A percentile compares a stretch with the other conserved stretches of the same genome.
phyloP scores from a whole-genome alignment of 2,113 vertebrate genomes.

The Cervus canadensis region DNA sequence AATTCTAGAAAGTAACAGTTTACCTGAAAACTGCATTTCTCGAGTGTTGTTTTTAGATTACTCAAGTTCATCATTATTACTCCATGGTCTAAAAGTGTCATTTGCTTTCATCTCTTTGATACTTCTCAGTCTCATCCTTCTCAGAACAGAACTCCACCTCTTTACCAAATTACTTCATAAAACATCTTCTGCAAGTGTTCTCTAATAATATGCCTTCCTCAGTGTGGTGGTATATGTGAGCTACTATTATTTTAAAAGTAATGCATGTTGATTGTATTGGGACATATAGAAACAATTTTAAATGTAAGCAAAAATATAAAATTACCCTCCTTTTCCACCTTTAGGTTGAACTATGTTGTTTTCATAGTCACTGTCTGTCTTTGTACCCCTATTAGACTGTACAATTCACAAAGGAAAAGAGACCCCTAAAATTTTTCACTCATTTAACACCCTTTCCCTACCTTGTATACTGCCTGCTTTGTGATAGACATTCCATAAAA shows the following conservation, averaged over 20 bases:
- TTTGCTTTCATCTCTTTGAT: background rate
- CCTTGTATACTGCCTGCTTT: background rate
- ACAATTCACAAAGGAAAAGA: background rate
- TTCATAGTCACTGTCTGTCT: background rate
- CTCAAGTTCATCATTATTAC: background rate
- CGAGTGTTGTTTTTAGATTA: background rate
- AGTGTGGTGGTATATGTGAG: background rate
- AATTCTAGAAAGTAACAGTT: background rate
- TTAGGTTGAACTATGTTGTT: background rate
- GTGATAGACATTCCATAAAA: background rate
- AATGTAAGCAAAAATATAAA: background rate
- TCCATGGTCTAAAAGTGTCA: background rate
- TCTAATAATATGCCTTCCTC: background rate
- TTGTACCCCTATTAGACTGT: background rate
- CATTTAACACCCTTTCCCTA: background rate
- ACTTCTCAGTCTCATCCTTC: background rate
- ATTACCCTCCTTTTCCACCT: background rate
- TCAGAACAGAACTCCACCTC: background rate
- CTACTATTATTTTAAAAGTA: background rate
- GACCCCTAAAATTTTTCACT: background rate
- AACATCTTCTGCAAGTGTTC: background rate
- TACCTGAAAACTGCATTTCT: background rate
- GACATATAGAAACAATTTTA: background rate
- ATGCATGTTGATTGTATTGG: background rate
- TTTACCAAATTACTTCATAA: background rate